These are phyloP conservation scores for Lonchura striata DNA, from an alignment of 2,113 vertebrate species.

Conservation along the genomic window DNA sequence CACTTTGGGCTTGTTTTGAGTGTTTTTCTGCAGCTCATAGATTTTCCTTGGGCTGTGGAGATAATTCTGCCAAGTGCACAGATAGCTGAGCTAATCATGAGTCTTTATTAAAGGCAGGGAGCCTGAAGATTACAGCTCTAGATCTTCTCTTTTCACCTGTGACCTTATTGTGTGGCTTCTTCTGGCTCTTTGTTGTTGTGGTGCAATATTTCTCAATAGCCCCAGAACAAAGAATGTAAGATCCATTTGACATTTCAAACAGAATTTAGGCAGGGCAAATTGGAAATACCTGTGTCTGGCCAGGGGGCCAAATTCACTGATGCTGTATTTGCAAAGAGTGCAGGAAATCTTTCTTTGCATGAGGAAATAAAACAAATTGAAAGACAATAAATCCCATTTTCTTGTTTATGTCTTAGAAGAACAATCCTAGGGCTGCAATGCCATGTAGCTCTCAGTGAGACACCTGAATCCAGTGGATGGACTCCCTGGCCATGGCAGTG, in stretches of 20 bases:
- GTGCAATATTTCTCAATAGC: not conserved
- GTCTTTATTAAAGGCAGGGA: not conserved
- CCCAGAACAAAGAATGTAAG: not conserved
- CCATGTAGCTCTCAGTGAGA: rapidly evolving
- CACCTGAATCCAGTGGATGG: not conserved
- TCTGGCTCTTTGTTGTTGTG: not conserved
- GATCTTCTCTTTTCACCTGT: not conserved
- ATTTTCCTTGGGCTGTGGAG: not conserved
- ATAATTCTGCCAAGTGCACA: not conserved
- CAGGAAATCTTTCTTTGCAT: not conserved
- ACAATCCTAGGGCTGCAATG: not conserved
- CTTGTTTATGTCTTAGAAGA: not conserved
- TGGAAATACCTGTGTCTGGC: not conserved
- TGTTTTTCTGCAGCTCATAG: not conserved
- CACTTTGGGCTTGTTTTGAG: not conserved
- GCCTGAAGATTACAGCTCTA: not conserved
- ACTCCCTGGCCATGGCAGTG: not conserved
- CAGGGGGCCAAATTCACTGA: not conserved
- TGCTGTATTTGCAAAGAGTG: not conserved
- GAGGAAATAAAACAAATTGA: not conserved
- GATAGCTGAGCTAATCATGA: not conserved
- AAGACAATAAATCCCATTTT: rapidly evolving
- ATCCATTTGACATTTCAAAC: not conserved
- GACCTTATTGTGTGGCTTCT: not conserved
- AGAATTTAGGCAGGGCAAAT: not conserved